These are phyloP conservation scores for Enteromius treurensis DNA, from an alignment of 2,797 vertebrate genomes.

Conservation along the genomic window DNA sequence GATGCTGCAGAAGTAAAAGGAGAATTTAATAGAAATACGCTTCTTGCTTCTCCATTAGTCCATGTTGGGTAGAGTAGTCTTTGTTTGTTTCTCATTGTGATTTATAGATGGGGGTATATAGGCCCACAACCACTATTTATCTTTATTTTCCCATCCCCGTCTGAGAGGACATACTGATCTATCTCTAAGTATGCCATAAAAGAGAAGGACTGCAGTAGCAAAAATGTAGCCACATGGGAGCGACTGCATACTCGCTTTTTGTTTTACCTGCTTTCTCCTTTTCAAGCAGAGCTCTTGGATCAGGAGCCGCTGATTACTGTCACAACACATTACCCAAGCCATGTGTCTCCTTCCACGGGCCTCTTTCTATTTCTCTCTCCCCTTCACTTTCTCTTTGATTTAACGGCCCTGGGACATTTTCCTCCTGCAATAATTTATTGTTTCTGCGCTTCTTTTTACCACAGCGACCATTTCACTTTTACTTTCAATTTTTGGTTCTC, in stretches of 20 bases:
- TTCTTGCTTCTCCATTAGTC: constrained; percentile 25
- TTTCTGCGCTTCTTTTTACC: constrained; percentile 5
- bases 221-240: constrained; percentile 41
- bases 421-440: constrained; percentile 24
- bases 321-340: constrained; percentile 61
- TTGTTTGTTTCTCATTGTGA: constrained; percentile 39
- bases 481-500: constrained; percentile 33
- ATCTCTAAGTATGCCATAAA: constrained; percentile 37
- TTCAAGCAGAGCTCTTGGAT: constrained; percentile 40
- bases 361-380: constrained; percentile 30
- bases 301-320: constrained; percentile 56
- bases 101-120: constrained; percentile 27
- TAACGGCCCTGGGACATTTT: constrained; percentile 26
- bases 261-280: constrained; percentile 44
- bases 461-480: constrained; percentile 3
- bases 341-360: constrained; percentile 60
- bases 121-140: constrained; percentile 21
- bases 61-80: constrained; percentile 11
- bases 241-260: constrained; percentile 33
- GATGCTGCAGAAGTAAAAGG: background rate
- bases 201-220: constrained; percentile 41
- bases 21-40: constrained; percentile 6
- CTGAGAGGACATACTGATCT: constrained; percentile 29
- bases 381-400: constrained; percentile 34
- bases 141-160: constrained; percentile 37